phyloP scores from a whole-genome alignment of 2,113 vertebrate genomes.

The Chrysochloris asiatica region DNA sequence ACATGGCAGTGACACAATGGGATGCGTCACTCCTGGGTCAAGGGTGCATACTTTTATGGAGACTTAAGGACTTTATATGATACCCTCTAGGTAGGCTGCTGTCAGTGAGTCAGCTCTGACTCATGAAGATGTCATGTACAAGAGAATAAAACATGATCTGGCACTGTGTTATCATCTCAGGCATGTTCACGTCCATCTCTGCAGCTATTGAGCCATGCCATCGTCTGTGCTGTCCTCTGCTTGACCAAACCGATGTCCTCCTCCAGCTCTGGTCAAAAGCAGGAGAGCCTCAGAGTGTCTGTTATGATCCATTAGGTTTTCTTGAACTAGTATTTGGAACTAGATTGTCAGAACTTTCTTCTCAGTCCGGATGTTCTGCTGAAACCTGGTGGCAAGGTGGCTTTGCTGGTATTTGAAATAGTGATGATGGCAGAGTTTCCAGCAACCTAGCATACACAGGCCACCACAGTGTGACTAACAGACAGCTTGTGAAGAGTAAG shows the following conservation, averaged over 20 bases:
- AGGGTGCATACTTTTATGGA: rapidly evolving
- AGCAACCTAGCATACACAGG: background rate
- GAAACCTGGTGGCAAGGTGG: background rate
- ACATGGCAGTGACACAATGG: too few species aligned
- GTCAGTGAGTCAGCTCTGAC: background rate
- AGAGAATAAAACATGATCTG: background rate
- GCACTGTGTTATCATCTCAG: background rate
- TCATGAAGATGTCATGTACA: too few species aligned
- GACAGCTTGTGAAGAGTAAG: too few species aligned
- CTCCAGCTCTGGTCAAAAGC: background rate
- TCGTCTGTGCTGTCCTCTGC: background rate
- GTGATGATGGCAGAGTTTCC: background rate
- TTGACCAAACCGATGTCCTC: background rate
- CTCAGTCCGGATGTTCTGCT: background rate
- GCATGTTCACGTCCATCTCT: background rate
- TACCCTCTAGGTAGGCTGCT: too few species aligned
- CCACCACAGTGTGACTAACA: too few species aligned
- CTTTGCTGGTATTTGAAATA: background rate
- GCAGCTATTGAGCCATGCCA: background rate
- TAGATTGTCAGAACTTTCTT: background rate
- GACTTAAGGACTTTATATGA: too few species aligned
- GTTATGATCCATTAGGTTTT: background rate
- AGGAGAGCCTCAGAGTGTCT: background rate
- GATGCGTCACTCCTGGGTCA: background rate
- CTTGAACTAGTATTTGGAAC: background rate